Base-by-base conservation (phyloP, 2,888 invertebrate genomes). In the Brenthis daphne region DNA sequence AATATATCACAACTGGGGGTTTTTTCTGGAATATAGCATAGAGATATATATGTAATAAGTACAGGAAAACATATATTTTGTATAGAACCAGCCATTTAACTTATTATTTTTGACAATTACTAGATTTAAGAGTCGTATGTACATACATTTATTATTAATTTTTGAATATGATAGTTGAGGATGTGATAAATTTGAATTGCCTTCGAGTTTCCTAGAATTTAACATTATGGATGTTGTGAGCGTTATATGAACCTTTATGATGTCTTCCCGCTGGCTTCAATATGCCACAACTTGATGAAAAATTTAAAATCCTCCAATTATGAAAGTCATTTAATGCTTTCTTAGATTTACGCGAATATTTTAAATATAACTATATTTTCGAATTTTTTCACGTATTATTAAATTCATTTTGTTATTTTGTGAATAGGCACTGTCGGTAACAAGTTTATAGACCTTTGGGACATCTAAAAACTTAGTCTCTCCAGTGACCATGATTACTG, bases 161-260 rank as follows among this genome's bases (percentile, higher is more conserved):
- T 29, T 64, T 55, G 14, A 47, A 29, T 20, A 56, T 33, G 13
- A 54, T 24, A 29, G 60, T 24, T 29, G 16, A 29, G 43, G 16
- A 56, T 43, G 37, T 37, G 61, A 16, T 53, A 29, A 55, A 64
- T 64, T 55, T 55, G 55, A 64, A 64, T 55, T 55, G 55, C 12
- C 11, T 55, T 47, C 13, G 6, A 54, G 20, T 64, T 55, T 29
- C 43, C 55, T 47, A 47, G 43, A 64, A 47, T 55, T 64, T 64
- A 43, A 64, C 43, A 33, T 20, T 63, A 54, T 63, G 20, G 37
- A 55, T 64, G 64, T 64, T 64, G 55, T 64, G 64, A 64, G 43
- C 43, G 51, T 51, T n/a, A 56, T 55, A 50, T 5, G 33, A 61
- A 51, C 54, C 43, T 55, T 55, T 43, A 64, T 47, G 14, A 33